Percentiles rank a stretch among this genome's conserved stretches.
phyloP scores from a whole-genome alignment of 1,140 invertebrate species.

The Leucophenga varia region DNA sequence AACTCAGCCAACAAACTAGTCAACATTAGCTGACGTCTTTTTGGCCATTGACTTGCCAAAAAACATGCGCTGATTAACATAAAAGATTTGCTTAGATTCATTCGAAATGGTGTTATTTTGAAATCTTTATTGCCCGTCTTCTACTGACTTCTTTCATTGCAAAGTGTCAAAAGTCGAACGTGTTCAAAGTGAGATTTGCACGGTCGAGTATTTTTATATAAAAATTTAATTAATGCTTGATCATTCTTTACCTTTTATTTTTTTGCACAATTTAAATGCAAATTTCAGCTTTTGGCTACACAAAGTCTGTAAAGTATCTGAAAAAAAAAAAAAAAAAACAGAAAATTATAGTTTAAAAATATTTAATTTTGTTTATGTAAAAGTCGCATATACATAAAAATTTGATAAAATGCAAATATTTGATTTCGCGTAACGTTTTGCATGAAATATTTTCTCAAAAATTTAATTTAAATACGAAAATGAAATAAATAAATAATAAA shows the following conservation, averaged over 20 bases:
- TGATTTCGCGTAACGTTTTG: conserved; percentile 18
- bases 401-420: conserved; percentile 31
- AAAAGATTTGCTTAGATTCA: conserved; percentile 35
- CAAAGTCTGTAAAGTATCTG: conserved; percentile 25
- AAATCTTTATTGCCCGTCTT: conserved; percentile 37
- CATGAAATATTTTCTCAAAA: too few species aligned
- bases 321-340: conserved; percentile 18
- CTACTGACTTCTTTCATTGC: too few species aligned
- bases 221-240: too few species aligned
- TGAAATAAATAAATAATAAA: too few species aligned
- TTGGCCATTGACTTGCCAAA: conserved; percentile 46
- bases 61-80: conserved; percentile 52
- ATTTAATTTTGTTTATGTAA: conserved; percentile 20
- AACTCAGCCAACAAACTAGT: conserved; percentile 21
- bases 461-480: too few species aligned
- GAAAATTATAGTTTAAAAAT: too few species aligned
- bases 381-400: conserved; percentile 13
- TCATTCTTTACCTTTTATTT: too few species aligned
- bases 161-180: conserved; percentile 32
- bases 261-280: conserved; percentile 5
- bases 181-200: too few species aligned
- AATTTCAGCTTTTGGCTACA: background rate
- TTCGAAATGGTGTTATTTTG: conserved; percentile 26
- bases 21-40: conserved; percentile 25
- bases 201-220: too few species aligned